phyloP scores from a whole-genome alignment of 1,140 invertebrate species.

The Calosoma granatense region DNA sequence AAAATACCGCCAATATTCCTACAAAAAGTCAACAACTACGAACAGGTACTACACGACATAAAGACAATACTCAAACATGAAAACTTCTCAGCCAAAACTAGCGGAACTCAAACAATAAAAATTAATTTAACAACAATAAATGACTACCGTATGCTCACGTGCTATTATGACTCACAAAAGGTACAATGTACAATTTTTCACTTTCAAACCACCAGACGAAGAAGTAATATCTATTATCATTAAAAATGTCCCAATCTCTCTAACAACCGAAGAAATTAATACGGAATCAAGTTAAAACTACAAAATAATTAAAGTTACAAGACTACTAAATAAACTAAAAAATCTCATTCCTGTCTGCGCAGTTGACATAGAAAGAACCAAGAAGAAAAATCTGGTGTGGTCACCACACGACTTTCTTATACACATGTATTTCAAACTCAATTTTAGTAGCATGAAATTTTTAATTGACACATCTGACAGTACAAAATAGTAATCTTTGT shows the following conservation, averaged over 20 bases:
- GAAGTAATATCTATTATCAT: not conserved
- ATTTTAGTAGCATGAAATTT: too few relatives aligned
- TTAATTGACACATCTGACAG: too few relatives aligned
- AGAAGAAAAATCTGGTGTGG: too few relatives aligned
- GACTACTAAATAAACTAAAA: not conserved
- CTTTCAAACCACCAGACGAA: not conserved
- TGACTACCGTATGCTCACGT: not conserved
- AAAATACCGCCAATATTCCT: not conserved
- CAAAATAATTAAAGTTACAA: not conserved
- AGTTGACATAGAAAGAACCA: not conserved
- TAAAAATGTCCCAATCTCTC: not conserved
- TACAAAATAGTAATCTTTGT: too few relatives aligned
- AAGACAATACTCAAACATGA: not conserved
- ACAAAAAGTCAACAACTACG: not conserved
- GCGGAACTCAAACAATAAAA: not conserved
- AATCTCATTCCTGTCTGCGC: not conserved
- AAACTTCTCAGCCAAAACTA: not conserved
- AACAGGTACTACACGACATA: not conserved
- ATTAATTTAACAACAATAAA: not conserved
- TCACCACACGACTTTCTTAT: too few relatives aligned
- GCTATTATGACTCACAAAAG: not conserved
- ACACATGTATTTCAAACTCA: too few relatives aligned
- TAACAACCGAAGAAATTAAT: constrained; percentile 10
- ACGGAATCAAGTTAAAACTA: constrained; percentile 14
- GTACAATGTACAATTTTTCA: not conserved